Base-by-base conservation (phyloP, 2,888 invertebrate species). In the Entomobrya proxima region DNA sequence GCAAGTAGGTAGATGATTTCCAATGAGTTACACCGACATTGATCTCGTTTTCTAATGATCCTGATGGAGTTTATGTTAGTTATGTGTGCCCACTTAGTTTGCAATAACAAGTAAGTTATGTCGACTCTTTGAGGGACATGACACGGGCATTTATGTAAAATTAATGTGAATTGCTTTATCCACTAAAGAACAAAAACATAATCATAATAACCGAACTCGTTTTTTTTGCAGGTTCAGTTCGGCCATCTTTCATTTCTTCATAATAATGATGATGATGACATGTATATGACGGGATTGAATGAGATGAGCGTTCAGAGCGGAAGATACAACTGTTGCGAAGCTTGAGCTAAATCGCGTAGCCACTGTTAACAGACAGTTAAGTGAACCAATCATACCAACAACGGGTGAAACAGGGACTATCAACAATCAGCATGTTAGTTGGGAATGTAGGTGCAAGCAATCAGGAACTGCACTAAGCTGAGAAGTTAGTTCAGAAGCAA, bases 91-190 rank as follows among this genome's bases (percentile, higher is more conserved):
- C 55, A 55, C 27, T 55, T 55, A 55, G 55, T 9, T 55, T 55
- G 55, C 5, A 27, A 55, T 27, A 24, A 24, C n/a, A n/a, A 55
- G 24, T 27, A 7, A 55, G 55, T 55, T 55, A 55, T 55, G 24
- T 27, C 9, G 21, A 55, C 58, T 32, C n/a, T 61, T 32, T n/a
- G 30, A 32, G 6, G 30, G 32, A 61, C 58, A 61, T 32, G 58
- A 30, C 58, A 61, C 3, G 32, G 58, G 58, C 32, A 61, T 61
- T 61, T 61, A 61, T 32, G 58, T 32, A 61, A 61, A 61, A 61
- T 61, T 61, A 61, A 61, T 61, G 58, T 61, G 32, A 61, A 61
- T 30, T 61, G 32, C 58, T 61, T 61, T 32, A 61, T 32, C 58
- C 32, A 61, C 32, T 32, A n/a, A 1, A 32, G 32, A 3, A 32